These are phyloP conservation scores for Mactra quadrangularis DNA, from an alignment of 1,140 invertebrate genomes.

Conservation along the genomic window DNA sequence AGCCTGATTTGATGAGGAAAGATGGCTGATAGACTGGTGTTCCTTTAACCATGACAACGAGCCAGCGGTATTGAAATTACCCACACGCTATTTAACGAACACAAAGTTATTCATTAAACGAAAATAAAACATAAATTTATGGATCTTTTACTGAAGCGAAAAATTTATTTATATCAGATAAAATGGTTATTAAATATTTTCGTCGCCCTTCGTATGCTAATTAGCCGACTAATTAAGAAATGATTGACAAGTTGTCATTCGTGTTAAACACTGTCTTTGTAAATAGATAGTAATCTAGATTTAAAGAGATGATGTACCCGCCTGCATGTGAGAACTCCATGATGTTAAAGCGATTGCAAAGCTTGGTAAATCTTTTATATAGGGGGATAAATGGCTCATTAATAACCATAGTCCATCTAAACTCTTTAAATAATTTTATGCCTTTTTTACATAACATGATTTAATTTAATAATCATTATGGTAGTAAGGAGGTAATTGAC, in stretches of 20 bases:
- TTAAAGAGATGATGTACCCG: background rate
- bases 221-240: constrained; percentile 28
- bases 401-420: too few relatives aligned
- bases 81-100: too few relatives aligned
- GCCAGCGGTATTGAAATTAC: too few relatives aligned
- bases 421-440: too few relatives aligned
- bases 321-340: constrained; percentile 2
- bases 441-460: too few relatives aligned
- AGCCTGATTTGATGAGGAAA: too few relatives aligned
- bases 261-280: constrained; percentile 40
- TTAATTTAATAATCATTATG: too few relatives aligned
- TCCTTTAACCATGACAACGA: too few relatives aligned
- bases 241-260: constrained; percentile 37
- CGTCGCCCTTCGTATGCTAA: constrained; percentile 36
- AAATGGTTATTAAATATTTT: constrained; percentile 49
- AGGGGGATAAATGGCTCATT: too few relatives aligned
- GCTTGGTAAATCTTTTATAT: too few relatives aligned
- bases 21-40: too few relatives aligned
- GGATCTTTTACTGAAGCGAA: constrained; percentile 47
- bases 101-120: constrained; percentile 15
- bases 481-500: too few relatives aligned
- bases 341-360: background rate
- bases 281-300: constrained; percentile 17
- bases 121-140: constrained; percentile 43
- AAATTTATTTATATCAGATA: constrained; percentile 52